Evolutionary conservation across 1,140 invertebrate genomes (phyloP).

Genomic region (Lepidurus packardi): DNA sequence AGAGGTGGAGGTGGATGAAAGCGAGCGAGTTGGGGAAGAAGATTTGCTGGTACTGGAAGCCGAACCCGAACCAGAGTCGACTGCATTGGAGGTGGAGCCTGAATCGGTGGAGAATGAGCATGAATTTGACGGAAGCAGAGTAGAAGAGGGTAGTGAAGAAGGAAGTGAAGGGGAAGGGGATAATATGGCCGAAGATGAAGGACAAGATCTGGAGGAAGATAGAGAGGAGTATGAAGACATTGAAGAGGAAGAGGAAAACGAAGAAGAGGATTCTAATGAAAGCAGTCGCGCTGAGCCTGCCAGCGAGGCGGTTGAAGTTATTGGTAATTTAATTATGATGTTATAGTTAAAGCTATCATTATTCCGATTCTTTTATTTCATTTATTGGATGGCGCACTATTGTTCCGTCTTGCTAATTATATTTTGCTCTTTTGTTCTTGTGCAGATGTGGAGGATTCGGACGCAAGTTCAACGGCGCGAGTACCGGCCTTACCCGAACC

Average conservation of each 20-base stretch:
- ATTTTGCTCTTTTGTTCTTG: background rate
- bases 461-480: constrained; percentile 29
- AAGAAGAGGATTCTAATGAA: constrained; percentile 45
- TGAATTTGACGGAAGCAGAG: constrained; percentile 36
- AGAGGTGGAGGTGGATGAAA: constrained; percentile 40
- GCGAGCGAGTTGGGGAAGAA: constrained; percentile 51
- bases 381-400: background rate
- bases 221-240: constrained; percentile 40
- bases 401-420: background rate
- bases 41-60: constrained; percentile 39
- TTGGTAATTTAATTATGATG: background rate
- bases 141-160: constrained; percentile 26
- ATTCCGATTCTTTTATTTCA: too few species aligned
- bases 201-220: constrained; percentile 34
- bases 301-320: constrained; percentile 36
- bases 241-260: constrained; percentile 41
- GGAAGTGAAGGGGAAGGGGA: constrained; percentile 35
- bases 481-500: background rate
- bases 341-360: too few species aligned
- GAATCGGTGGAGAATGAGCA: constrained; percentile 30
- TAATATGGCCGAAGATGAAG: constrained; percentile 31
- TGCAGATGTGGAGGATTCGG: constrained; percentile 32
- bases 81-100: constrained; percentile 25
- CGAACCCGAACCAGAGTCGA: constrained; percentile 28
- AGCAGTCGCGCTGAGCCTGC: constrained; percentile 37